Percentiles rank a stretch among this genome's conserved stretches.
Evolutionary conservation across 92 coral and sea anemone genomes (phyloP).

Genomic region (Zoanthus sansibaricus): DNA sequence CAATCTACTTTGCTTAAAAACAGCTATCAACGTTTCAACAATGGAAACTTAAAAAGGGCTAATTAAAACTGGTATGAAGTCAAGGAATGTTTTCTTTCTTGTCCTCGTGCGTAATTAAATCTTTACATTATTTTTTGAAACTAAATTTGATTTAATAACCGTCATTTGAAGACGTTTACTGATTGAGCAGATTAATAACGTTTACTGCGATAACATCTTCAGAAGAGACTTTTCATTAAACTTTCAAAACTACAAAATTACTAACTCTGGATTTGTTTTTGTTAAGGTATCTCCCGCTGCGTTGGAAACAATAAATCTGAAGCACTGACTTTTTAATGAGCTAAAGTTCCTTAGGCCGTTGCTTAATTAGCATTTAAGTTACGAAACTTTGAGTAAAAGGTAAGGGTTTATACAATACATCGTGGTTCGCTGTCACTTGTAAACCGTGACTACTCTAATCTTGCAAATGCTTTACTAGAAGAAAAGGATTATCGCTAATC

Average conservation of each 20-base stretch:
- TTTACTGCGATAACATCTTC: background rate
- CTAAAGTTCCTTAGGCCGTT: slow-evolving; percentile 15
- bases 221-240: background rate
- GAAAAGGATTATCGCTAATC: too few species aligned
- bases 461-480: too few species aligned
- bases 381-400: background rate
- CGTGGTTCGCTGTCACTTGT: too few species aligned
- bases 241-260: background rate
- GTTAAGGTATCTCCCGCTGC: slow-evolving; percentile 24
- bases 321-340: slow-evolving; percentile 22
- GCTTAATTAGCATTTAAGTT: slow-evolving; percentile 11
- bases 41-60: too few species aligned
- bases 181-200: background rate
- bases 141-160: background rate
- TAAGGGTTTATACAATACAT: background rate
- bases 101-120: too few species aligned
- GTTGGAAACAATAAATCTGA: slow-evolving; percentile 11
- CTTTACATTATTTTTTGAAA: background rate
- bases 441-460: too few species aligned
- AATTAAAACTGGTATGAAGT: too few species aligned
- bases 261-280: slow-evolving; percentile 19
- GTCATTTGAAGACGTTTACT: background rate
- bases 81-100: too few species aligned
- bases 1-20: too few species aligned
- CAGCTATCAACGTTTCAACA: too few species aligned